Evolutionary conservation across 2,113 vertebrate species (phyloP).

Genomic region (Myotis lucifugus): DNA sequence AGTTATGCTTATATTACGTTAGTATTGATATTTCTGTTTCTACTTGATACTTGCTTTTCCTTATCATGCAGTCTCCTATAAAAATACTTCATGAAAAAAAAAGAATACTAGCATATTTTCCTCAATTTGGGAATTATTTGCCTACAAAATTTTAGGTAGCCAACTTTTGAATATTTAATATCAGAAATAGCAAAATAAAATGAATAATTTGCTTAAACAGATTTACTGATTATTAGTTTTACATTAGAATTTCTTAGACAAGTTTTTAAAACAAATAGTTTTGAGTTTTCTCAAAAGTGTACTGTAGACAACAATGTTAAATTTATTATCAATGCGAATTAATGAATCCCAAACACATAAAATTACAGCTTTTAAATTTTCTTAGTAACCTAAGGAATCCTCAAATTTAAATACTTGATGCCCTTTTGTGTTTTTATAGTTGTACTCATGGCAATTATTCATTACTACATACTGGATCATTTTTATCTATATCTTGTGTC

Average conservation of each 20-base stretch:
- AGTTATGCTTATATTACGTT: not conserved
- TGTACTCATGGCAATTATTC: constrained; percentile 80
- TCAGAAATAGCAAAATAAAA: constrained; percentile 44
- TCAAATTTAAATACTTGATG: constrained; percentile 78
- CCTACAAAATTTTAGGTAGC: not conserved
- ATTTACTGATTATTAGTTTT: constrained; percentile 47
- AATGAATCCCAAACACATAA: constrained; percentile 40
- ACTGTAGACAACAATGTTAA: constrained; percentile 58
- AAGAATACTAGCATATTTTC: not conserved
- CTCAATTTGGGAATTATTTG: constrained; percentile 33
- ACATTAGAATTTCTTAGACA: not conserved
- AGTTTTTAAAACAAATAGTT: constrained; percentile 33
- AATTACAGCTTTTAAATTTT: constrained; percentile 74
- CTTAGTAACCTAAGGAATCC: constrained; percentile 72
- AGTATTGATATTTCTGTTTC: not conserved
- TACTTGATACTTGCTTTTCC: not conserved
- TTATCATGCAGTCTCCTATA: not conserved
- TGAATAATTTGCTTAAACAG: constrained; percentile 24
- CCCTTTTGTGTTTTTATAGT: constrained; percentile 81
- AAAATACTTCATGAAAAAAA: constrained; percentile 11
- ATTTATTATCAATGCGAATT: constrained; percentile 70
- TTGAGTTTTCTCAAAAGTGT: constrained; percentile 54
- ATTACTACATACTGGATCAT: constrained; percentile 81
- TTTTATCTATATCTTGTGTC: constrained; percentile 84
- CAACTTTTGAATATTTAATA: constrained; percentile 2